Percentiles rank a stretch among this genome's conserved stretches.
phyloP scores from a whole-genome alignment of 2,888 invertebrate genomes.

The Leptarthrus brevirostris region DNA sequence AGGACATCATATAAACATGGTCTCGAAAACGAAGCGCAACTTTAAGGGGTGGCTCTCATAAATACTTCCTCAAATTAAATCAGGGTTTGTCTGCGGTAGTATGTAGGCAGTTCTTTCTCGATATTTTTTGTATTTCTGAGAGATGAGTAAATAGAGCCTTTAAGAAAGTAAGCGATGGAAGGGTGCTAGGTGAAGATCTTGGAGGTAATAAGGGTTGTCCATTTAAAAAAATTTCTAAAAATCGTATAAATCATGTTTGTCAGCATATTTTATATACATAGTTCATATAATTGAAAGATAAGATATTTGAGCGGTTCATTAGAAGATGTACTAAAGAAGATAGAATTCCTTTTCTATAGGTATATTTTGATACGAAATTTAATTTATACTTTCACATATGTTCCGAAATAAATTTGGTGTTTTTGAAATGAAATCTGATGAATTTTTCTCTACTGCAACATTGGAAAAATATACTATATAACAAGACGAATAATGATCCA shows the following conservation, averaged over 20 bases:
- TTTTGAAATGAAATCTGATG: too few species aligned
- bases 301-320: not conserved
- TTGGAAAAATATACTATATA: not conserved
- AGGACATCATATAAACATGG: too few species aligned
- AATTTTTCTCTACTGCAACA: not conserved
- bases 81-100: not conserved
- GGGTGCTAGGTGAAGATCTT: not conserved
- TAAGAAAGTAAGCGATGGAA: not conserved
- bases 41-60: too few species aligned
- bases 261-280: not conserved
- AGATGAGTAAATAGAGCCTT: not conserved
- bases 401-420: not conserved
- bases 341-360: not conserved
- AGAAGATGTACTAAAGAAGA: not conserved
- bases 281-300: not conserved
- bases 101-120: not conserved
- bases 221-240: not conserved
- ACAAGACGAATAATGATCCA: not conserved
- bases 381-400: not conserved
- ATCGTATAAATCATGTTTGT: not conserved
- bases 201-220: not conserved
- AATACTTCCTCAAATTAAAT: not conserved
- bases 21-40: too few species aligned
- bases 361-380: slow-evolving; percentile 10
- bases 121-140: not conserved